phyloP scores from a whole-genome alignment of 2,797 vertebrate species.

The Valencia hispanica region DNA sequence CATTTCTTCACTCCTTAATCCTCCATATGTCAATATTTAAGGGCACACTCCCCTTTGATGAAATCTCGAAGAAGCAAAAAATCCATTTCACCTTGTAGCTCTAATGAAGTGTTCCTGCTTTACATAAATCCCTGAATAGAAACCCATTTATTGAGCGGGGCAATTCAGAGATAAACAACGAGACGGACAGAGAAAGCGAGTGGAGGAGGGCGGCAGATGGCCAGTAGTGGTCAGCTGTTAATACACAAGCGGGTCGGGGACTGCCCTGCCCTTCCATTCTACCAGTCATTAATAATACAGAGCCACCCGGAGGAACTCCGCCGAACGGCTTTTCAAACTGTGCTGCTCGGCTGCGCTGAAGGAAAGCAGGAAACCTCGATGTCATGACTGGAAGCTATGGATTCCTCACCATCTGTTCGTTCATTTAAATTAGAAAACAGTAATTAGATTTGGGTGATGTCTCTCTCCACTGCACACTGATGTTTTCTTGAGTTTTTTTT shows the following conservation, averaged over 20 bases:
- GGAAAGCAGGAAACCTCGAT: constrained; percentile 25
- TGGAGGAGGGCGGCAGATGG: constrained; percentile 75
- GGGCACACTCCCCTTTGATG: neutral
- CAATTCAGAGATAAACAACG: constrained; percentile 5
- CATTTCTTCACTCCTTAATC: constrained; percentile 3
- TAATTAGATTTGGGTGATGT: constrained; percentile 46
- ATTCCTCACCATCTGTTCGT: constrained; percentile 47
- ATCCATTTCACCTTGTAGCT: constrained; percentile 44
- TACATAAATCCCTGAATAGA: constrained; percentile 33
- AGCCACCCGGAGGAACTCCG: constrained; percentile 42
- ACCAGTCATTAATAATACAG: constrained; percentile 71
- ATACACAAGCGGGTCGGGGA: constrained; percentile 73
- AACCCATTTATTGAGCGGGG: constrained; percentile 22
- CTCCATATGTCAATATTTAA: constrained; percentile 5
- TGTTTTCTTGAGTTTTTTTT: constrained; percentile 10
- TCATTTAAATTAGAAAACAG: constrained; percentile 45
- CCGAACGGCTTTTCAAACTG: constrained; percentile 21
- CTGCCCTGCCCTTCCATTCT: constrained; percentile 59
- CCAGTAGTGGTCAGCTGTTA: constrained; percentile 74
- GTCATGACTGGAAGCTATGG: constrained; percentile 18
- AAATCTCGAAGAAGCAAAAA: constrained; percentile 17
- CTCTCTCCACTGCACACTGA: constrained; percentile 26
- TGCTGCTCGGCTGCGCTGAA: constrained; percentile 18
- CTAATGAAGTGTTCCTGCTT: constrained; percentile 32
- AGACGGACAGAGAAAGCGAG: constrained; percentile 7